phyloP scores from a whole-genome alignment of 2,888 invertebrate species.

The Acleris literana region DNA sequence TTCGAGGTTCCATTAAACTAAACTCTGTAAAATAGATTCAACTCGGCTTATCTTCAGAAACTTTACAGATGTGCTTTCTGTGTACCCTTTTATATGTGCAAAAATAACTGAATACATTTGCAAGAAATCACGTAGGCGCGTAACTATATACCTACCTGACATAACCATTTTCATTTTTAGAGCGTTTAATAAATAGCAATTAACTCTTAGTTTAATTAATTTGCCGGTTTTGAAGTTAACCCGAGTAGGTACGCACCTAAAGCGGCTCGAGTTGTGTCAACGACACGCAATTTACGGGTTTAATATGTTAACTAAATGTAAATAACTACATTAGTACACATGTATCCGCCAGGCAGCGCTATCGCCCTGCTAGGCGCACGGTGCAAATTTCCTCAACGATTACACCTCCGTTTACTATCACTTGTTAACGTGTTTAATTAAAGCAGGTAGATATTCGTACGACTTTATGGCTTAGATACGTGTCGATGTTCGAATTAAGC shows the following conservation, averaged over 20 bases:
- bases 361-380: constrained; percentile 22
- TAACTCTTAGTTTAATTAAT: constrained; percentile 33
- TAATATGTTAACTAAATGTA: constrained; percentile 76
- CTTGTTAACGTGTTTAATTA: constrained; percentile 31
- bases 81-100: too few relatives aligned
- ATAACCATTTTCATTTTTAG: constrained; percentile 11
- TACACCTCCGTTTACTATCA: constrained; percentile 30
- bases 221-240: constrained; percentile 27
- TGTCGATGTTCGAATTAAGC: constrained; percentile 25
- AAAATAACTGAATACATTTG: too few relatives aligned
- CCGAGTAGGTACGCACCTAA: constrained; percentile 40
- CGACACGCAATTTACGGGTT: constrained; percentile 64
- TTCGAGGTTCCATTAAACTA: background rate
- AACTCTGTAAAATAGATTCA: background rate
- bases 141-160: too few relatives aligned
- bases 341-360: constrained; percentile 46
- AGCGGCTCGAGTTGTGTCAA: constrained; percentile 56
- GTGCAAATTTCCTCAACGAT: constrained; percentile 32
- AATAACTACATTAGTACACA: constrained; percentile 60
- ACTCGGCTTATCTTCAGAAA: background rate
- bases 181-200: constrained; percentile 26
- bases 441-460: constrained; percentile 29
- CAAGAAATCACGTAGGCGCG: too few relatives aligned
- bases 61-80: too few relatives aligned
- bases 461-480: constrained; percentile 28